Conservation (phyloP, 37 sponge, comb jelly and placozoan species). For the Ephydatia muelleri region DNA sequence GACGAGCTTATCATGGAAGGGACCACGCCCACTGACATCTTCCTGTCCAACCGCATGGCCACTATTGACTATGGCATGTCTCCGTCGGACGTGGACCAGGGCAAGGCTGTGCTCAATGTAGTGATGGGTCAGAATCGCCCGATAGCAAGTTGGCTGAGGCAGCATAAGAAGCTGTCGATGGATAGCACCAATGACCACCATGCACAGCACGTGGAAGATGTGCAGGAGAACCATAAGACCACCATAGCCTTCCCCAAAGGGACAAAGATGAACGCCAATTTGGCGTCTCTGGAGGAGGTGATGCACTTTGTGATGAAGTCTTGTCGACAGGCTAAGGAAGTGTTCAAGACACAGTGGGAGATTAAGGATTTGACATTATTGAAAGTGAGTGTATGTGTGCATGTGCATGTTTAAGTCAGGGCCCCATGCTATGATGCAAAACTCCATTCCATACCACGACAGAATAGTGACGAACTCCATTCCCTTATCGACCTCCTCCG, state of each 20-base stretch:
- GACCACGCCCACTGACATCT: neutral
- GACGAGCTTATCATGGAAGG: neutral
- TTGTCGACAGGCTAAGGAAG: constrained; percentile 38
- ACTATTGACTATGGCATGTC: neutral
- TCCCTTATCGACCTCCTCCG: neutral
- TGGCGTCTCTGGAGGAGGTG: constrained; percentile 55
- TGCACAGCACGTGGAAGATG: neutral
- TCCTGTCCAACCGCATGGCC: neutral
- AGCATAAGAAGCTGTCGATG: constrained; percentile 11
- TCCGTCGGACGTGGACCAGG: neutral
- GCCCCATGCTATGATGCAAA: neutral
- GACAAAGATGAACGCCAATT: constrained; percentile 4
- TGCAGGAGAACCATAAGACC: constrained; percentile 34
- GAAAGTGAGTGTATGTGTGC: neutral
- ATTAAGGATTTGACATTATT: neutral
- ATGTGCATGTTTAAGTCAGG: neutral
- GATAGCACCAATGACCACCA: neutral
- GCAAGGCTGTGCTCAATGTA: neutral
- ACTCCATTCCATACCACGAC: neutral
- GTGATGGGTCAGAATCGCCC: neutral
- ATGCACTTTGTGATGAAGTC: constrained; percentile 49
- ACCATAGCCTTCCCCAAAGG: constrained; percentile 50
- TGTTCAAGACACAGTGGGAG: constrained; percentile 3
- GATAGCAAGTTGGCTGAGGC: neutral
- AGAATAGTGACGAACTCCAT: neutral